Evolutionary conservation across 2,797 vertebrate species (phyloP), one percentile per base, ranked within the genome.

Genomic region (Triplophysa bombifrons): DNA sequence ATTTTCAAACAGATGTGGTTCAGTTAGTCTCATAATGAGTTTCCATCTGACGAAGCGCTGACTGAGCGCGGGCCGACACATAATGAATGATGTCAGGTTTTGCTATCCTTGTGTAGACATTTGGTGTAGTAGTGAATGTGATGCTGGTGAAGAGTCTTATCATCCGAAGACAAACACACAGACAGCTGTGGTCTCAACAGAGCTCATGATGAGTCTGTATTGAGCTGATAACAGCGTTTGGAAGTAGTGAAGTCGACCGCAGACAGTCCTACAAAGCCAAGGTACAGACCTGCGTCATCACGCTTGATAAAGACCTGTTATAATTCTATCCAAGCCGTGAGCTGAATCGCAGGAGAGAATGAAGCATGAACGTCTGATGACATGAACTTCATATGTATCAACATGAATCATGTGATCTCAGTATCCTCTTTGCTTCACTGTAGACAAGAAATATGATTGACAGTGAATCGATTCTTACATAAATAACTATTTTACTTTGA

Each of bases 201-300:
- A 80, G 80, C 22, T 9, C 17, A 83, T 92, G 93, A 91, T 93
- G 92, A 91, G 92, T 93, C 91, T 92, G 78, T 89, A 72, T 80
- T 63, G 64, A 88, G 89, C 86, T 87, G 70, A 82, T 81, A 67
- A 73, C 73, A 84, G 64, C 34, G 2, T 67, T 69, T 66, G 61
- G 83, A 87, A 88, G 89, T 84, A 83, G 83, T 73, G 20, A 74
- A 75, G 76, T 87, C 90, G 91, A 90, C 89, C 90, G 83, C 61
- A 86, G 92, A 92, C 74, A 71, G 76, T 76, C 76, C 90, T 90
- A 93, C 91, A 58, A 25, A 69, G 73, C 82, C 91, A 92, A 93
- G 92, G 91, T 93, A 73, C 90, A 84, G 72, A 86, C 87, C 72
- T 93, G 90, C 90, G 92, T 93, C 93, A 94, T 81, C 22, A 46